Percentiles rank a stretch among this genome's conserved stretches.
Conservation (phyloP, 2,797 vertebrate genomes). For the Cephalopachus bancanus region DNA sequence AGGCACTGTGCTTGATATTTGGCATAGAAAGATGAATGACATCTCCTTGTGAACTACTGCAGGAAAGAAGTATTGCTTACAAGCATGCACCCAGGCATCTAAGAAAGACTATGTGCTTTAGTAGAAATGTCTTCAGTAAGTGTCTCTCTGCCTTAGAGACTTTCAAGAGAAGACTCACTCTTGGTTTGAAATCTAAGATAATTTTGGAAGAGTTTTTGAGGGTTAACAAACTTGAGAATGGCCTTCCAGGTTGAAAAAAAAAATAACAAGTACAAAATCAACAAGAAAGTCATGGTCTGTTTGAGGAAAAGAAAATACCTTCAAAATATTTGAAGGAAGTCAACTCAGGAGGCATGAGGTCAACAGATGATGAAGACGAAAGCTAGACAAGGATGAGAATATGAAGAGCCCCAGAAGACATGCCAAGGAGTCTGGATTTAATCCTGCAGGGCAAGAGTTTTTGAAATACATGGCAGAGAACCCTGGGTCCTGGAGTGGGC, state of each 20-base stretch:
- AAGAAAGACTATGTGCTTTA: not conserved
- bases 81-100: not conserved
- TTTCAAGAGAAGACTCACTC: not conserved
- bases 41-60: not conserved
- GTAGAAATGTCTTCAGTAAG: not conserved
- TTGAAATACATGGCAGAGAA: not conserved
- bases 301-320: not conserved
- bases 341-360: not conserved
- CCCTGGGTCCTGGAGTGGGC: not conserved
- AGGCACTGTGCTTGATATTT: not conserved
- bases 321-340: not conserved
- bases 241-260: not conserved
- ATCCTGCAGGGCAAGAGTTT: not conserved
- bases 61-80: not conserved
- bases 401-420: not conserved
- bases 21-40: not conserved
- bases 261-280: not conserved
- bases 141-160: not conserved
- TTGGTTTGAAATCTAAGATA: not conserved
- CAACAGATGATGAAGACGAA: not conserved
- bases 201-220: constrained; percentile 9
- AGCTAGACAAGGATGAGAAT: not conserved
- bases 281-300: not conserved
- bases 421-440: not conserved
- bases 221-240: constrained; percentile 7